Base-by-base conservation (phyloP, 2,113 vertebrate genomes). In the Nothobranchius furzeri region DNA sequence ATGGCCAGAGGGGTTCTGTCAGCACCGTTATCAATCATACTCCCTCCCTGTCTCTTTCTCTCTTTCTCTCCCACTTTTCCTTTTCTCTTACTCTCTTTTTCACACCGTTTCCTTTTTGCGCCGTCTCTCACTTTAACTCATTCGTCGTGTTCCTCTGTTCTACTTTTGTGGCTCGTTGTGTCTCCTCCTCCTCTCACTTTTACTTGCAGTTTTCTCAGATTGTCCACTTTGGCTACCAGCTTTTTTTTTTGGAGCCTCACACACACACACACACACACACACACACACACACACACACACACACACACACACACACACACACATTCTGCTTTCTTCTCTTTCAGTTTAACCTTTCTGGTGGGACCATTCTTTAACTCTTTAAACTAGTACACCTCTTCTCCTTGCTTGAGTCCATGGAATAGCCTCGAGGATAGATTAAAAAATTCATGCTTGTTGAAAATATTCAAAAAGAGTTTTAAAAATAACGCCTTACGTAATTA, bases 21-120 rank as follows among this genome's bases (percentile, higher is more conserved):
- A 91, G 88, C 90, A 92, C 85, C 85, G 81, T 91, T 92, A 92
- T 92, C 90, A 92, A 92, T 92, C 91, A 92, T 89, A 83, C 88
- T 86, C 89, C 74, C 88, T 85, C 80, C 73, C 79, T 82, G 74
- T 82, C 79, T 79, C 78, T 82, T 76, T 79, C 78, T 72, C 79
- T 67, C 71, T 70, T 64, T 75, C 56, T 70, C 70, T 82, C 70
- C 51, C 81, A 58, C 75, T 81, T 65, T 85, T 70, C 49, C 58
- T 68, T 61, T 78, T 85, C 79, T 72, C 78, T 24, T 36, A 60
- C 80, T 75, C 80, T 67, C 78, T 83, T 78, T 83, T 80, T 87
- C 77, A 75, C 84, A 59, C 82, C 52, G 42, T 79, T 82, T 87
- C 76, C 81, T 84, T 87, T 85, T 86, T 56, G 64, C 82, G 58